Base-by-base conservation (phyloP, 2,888 invertebrate genomes). In the Drepana falcataria region DNA sequence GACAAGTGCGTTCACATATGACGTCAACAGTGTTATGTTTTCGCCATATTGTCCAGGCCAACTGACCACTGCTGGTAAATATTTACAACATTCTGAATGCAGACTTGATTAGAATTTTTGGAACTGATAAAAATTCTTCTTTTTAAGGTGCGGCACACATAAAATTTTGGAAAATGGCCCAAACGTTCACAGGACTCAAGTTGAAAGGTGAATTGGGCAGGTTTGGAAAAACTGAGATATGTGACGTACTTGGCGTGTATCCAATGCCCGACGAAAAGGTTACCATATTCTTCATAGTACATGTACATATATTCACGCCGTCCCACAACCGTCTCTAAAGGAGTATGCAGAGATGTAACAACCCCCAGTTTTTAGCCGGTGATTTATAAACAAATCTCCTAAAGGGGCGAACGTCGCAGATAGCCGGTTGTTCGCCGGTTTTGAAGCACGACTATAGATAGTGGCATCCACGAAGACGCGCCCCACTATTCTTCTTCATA, bases 111-210 rank as follows among this genome's bases (percentile, higher is more conserved):
- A 40, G 40, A 21, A 21, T 21, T 21, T 21, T 21, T 21, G 21
- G 21, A 21, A 21, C 21, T 21, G 21, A 21, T 21, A 21, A 21
- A 21, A 21, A 21, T 1, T 21, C 6, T 21, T 47, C 44, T n/a
- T 1, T 59, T 64, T 51, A 44, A 94, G 95, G 95, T 6, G 81
- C 94, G 1, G 94, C 94, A 33, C 96, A 97, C 71, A 94, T 96
- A 37, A 97, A 97, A 81, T 97, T 97, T 84, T 98, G 98, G 98
- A 97, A 96, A 91, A 97, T 98, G 95, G 95, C 95, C 0, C 81
- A 93, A 61, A 98, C 98, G 0, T 98, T 98, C 74, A 98, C 98
- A 0, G 98, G 98, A 0, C 85, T 98, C 0, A 98, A 98, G 82
- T 86, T 98, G 4, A 95, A 97, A 82, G 97, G 97, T 1, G 94